A percentile compares a stretch with the other conserved stretches of the same genome.
These are phyloP conservation scores for Pristionchus mayeri DNA, from an alignment of 2,888 invertebrate genomes.

Conservation along the genomic window DNA sequence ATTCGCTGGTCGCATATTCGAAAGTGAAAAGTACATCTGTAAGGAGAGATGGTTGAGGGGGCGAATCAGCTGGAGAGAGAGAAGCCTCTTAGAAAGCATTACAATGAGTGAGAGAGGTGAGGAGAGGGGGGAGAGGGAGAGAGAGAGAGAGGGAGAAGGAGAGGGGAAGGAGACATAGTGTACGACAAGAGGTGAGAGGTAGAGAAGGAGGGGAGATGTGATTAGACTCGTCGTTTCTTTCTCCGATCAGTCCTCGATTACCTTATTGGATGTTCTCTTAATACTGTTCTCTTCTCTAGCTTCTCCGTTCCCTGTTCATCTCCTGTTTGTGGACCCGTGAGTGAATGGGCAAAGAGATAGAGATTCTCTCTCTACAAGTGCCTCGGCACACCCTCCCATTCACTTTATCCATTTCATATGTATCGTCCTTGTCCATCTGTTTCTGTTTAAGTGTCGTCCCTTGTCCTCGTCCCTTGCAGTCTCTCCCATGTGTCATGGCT, in stretches of 20 bases:
- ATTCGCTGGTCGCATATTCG: background rate
- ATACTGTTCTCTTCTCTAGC: background rate
- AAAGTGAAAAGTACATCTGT: conserved; percentile 15
- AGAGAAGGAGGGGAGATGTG: conserved; percentile 20
- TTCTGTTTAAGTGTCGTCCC: conserved; percentile 14
- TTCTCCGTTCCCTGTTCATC: background rate
- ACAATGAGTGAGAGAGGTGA: conserved; percentile 32
- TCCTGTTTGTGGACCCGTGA: background rate
- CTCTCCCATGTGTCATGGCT: conserved; percentile 21
- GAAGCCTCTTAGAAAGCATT: conserved; percentile 35
- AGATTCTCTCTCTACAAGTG: conserved; percentile 15
- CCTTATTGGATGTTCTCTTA: background rate
- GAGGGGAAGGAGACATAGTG: background rate
- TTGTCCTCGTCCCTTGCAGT: conserved; percentile 8
- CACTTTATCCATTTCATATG: conserved; percentile 43
- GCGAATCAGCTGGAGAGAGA: conserved; percentile 42
- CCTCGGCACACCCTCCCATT: conserved; percentile 25
- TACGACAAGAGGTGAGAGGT: conserved; percentile 30
- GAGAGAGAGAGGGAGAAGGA: conserved; percentile 1
- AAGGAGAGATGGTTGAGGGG: conserved; percentile 24
- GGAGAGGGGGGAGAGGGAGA: background rate
- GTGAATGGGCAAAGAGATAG: conserved; percentile 36
- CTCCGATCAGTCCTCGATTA: background rate
- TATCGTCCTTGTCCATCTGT: conserved; percentile 41
- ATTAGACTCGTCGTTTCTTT: conserved; percentile 19